Conservation (phyloP, 2,113 vertebrate genomes). For the Ardeotis arabs region DNA sequence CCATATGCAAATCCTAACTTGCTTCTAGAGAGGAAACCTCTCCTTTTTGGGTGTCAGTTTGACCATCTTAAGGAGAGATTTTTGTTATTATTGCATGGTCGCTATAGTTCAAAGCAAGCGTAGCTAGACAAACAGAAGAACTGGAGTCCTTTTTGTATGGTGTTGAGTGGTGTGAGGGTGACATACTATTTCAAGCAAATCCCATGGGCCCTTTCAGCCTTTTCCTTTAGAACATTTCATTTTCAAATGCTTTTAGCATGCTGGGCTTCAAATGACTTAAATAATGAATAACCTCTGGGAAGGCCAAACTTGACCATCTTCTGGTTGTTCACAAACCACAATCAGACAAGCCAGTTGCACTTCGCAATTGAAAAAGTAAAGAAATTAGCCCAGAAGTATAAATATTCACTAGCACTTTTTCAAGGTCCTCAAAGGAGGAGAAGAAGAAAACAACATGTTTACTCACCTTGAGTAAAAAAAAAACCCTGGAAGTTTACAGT, state of each 20-base stretch:
- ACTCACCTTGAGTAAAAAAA: constrained; percentile 23
- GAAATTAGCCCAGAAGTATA: not conserved
- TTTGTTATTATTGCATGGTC: not conserved
- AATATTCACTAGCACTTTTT: not conserved
- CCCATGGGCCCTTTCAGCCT: not conserved
- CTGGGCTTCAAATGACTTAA: not conserved
- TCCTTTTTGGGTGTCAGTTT: constrained; percentile 31
- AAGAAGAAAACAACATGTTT: not conserved
- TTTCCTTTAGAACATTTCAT: not conserved
- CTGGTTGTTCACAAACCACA: not conserved
- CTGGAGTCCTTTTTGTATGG: not conserved
- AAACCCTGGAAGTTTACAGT: not conserved
- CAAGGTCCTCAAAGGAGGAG: not conserved
- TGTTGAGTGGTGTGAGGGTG: not conserved
- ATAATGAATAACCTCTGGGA: not conserved
- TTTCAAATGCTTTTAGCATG: not conserved
- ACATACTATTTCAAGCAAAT: not conserved
- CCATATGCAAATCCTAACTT: constrained; percentile 21
- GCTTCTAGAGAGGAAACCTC: constrained; percentile 28
- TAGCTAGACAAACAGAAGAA: not conserved
- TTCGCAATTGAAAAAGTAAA: not conserved
- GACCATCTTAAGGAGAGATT: constrained; percentile 39
- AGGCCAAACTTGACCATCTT: not conserved
- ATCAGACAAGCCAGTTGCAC: not conserved
- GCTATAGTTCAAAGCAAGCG: not conserved